Base-by-base conservation (phyloP, 2,888 invertebrate genomes). In the Drosophila monieri region DNA sequence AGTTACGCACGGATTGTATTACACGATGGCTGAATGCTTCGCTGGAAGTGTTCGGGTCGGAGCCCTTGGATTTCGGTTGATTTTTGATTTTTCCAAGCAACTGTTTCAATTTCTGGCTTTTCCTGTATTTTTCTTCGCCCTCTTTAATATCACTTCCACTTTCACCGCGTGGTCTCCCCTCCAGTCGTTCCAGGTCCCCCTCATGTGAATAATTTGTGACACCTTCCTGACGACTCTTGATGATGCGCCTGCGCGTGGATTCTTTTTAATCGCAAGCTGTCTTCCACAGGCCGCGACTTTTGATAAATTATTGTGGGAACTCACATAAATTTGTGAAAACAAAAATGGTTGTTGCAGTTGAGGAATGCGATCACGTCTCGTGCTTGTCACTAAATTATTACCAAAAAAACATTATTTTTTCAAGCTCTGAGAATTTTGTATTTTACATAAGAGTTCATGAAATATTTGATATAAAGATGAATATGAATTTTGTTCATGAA, bases 151-250 rank as follows among this genome's bases (percentile, higher is more conserved):
- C 79, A 77, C 55, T 86, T 80, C 71, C 62, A 85, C 75, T 80
- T 74, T 78, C 59, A 52, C 72, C 58, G 68, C 53, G 68, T 56
- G 48, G 23, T 32, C 37, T 6, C 23, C 9, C 54, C 41, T 15
- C 30, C 44, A 51, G 64, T 57, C 49, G 57, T 43, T 43, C 52
- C n/a, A 10, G 32, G 51, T 56, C 14, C 32, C 39, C 18, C 32
- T 49, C 56, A 68, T 78, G 71, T 85, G 85, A 87, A 85, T 88
- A 83, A 88, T 89, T 88, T 88, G 88, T 85, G 84, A 88, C 85
- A 88, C 74, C 74, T 87, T 80, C 68, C 70, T 75, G 83, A 81
- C 76, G 78, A 77, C 74, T 43, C 62, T 41, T 37, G 52, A 39
- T 64, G 56, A 15, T 71, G 49, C 64, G 73, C 66, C 61, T 73